These are phyloP conservation scores for Teinopalpus imperialis DNA, from an alignment of 2,888 invertebrate species.

Conservation along the genomic window DNA sequence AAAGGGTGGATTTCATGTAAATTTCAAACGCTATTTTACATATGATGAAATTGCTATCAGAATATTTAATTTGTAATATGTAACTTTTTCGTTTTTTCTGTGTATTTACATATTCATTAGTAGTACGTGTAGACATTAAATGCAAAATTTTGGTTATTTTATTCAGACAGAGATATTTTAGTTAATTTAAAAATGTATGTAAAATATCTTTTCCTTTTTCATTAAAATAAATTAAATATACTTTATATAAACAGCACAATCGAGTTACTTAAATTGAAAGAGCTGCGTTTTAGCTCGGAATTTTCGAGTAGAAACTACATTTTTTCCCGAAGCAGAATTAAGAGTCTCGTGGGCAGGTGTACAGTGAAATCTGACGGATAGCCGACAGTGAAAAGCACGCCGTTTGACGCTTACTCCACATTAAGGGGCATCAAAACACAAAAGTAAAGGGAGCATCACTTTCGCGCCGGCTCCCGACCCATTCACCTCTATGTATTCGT, in stretches of 20 bases:
- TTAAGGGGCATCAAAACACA: conserved; percentile 20
- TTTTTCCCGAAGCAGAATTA: neutral
- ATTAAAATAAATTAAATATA: neutral
- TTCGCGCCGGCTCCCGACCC: conserved; percentile 24
- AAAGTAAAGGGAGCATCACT: conserved; percentile 22
- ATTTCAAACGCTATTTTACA: no score
- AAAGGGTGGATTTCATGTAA: no score
- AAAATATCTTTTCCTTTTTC: neutral
- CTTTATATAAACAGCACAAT: no score
- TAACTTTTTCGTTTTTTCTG: neutral
- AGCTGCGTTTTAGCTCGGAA: no score
- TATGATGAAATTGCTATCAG: neutral
- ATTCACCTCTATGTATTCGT: conserved; percentile 25
- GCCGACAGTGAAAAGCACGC: conserved; percentile 1
- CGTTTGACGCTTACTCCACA: conserved; percentile 7
- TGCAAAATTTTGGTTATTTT: neutral
- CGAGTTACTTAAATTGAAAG: no score
- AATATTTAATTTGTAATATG: neutral
- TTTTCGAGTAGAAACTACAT: neutral
- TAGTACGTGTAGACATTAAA: neutral
- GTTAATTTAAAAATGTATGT: no score
- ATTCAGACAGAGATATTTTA: neutral
- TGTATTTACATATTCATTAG: conserved; percentile 6
- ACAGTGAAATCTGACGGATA: neutral
- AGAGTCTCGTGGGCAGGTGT: conserved; percentile 1